phyloP scores from a whole-genome alignment of 2,888 invertebrate genomes.

The Calliscelio sp. region DNA sequence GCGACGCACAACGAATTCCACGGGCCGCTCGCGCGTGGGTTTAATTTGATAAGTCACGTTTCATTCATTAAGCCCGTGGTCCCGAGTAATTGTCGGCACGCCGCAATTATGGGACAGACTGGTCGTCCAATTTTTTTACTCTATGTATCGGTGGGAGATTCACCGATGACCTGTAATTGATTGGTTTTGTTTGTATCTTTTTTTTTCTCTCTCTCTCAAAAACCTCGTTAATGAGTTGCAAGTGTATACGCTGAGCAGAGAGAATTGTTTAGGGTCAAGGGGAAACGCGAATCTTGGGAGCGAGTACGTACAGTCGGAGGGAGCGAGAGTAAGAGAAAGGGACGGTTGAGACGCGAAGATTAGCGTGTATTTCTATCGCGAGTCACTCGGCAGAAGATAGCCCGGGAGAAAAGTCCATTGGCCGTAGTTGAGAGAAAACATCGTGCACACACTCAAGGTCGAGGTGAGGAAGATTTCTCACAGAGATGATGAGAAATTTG shows the following conservation, averaged over 20 bases:
- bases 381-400: slow-evolving; percentile 45
- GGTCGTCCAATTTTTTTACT: slow-evolving; percentile 20
- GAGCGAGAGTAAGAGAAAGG: slow-evolving; percentile 35
- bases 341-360: slow-evolving; percentile 50
- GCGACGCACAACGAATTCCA: slow-evolving; percentile 47
- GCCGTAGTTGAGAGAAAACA: slow-evolving; percentile 22
- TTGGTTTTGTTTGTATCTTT: slow-evolving; percentile 3
- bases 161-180: slow-evolving; percentile 30
- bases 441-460: slow-evolving; percentile 16
- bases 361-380: slow-evolving; percentile 68
- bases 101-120: slow-evolving; percentile 37
- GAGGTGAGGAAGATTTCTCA: neutral
- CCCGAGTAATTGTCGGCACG: slow-evolving; percentile 40
- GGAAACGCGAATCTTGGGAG: slow-evolving; percentile 17
- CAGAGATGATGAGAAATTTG: neutral
- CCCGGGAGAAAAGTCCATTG: slow-evolving; percentile 64
- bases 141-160: neutral
- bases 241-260: slow-evolving; percentile 34
- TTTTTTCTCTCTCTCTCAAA: neutral
- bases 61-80: slow-evolving; percentile 45
- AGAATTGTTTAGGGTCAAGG: slow-evolving; percentile 45
- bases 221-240: slow-evolving; percentile 30
- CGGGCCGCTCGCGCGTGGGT: slow-evolving; percentile 20
- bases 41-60: slow-evolving; percentile 52
- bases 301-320: neutral